phyloP scores from a whole-genome alignment of 2,797 vertebrate genomes.

The Orestias chungarensis region DNA sequence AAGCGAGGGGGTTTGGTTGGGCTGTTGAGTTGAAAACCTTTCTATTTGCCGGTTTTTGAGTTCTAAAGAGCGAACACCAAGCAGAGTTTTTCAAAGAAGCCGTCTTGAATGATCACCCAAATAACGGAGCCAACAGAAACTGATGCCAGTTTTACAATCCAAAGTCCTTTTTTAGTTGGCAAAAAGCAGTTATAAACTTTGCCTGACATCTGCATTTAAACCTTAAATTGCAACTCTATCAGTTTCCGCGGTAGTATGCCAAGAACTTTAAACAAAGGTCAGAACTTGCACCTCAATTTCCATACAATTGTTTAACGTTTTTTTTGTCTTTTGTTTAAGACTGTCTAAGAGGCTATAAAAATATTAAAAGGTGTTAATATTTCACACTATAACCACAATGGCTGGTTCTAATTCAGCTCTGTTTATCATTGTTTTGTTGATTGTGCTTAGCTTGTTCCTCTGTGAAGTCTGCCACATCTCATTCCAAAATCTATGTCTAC shows the following conservation, averaged over 20 bases:
- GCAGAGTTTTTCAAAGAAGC: no score
- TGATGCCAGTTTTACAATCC: neutral
- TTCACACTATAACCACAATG: neutral
- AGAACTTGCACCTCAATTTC: neutral
- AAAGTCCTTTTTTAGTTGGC: neutral
- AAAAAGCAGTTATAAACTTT: neutral
- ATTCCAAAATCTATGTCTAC: constrained; percentile 57
- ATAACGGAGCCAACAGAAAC: neutral
- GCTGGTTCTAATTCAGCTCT: constrained; percentile 28
- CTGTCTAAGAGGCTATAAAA: neutral
- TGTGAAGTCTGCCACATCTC: constrained; percentile 60
- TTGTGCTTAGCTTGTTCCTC: constrained; percentile 47
- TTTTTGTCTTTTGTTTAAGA: neutral
- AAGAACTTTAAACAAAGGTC: neutral
- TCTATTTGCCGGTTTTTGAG: no score
- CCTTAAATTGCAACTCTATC: neutral
- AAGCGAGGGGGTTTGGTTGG: no score
- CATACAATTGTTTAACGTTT: neutral
- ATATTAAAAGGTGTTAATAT: neutral
- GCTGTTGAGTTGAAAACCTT: no score
- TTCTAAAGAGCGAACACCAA: no score
- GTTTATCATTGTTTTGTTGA: constrained; percentile 32
- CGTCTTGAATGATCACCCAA: neutral
- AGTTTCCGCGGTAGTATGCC: neutral
- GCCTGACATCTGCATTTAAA: neutral